Base-by-base conservation (phyloP, 2,888 invertebrate species). In the Agrenia bidenticulata region DNA sequence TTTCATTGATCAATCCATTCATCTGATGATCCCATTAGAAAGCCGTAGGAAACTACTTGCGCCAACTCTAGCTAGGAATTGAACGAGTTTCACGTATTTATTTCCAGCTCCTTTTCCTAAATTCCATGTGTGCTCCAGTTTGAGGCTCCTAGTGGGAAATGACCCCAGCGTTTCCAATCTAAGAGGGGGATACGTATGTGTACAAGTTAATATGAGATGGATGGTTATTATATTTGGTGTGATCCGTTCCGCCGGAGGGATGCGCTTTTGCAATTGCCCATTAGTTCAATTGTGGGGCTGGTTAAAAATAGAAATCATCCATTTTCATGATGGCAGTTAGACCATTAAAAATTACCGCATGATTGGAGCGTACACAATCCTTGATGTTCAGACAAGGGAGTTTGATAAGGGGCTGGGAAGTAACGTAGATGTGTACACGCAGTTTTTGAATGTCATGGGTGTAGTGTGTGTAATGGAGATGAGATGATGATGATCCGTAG, bases 271-370 rank as follows among this genome's bases (percentile, higher is more conserved):
- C 32, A 32, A 32, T 32, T 32, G 32, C 32, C 32, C 11, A 32
- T 32, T 32, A 32, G 32, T 32, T 32, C 32, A 4, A 32, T 45
- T 11, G 15, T 45, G 45, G 15, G 45, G 9, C 15, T 45, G n/a
- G n/a, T 17, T 39, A 11, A 17, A 45, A 19, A 15, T 45, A 45
- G 15, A 17, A 15, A 19, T 5, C 15, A n/a, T n/a, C n/a, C n/a
- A n/a, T n/a, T n/a, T n/a, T n/a, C n/a, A n/a, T 45, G 45, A 17
- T 15, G 45, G 45, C 4, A 45, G 45, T 45, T 15, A 58, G 45
- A 23, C 58, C 58, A 58, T 58, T 58, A 58, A 58, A 45, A 58
- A 58, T 58, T 58, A 42, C 42, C 45, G 58, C 45, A 26, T 58
- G 58, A 58, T 58, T 58, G 58, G 26, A 17, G 19, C 45, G 19